Evolutionary conservation across 1,140 invertebrate genomes (phyloP), one percentile per base, ranked within the genome.

Genomic region (Anoplophora glabripennis): DNA sequence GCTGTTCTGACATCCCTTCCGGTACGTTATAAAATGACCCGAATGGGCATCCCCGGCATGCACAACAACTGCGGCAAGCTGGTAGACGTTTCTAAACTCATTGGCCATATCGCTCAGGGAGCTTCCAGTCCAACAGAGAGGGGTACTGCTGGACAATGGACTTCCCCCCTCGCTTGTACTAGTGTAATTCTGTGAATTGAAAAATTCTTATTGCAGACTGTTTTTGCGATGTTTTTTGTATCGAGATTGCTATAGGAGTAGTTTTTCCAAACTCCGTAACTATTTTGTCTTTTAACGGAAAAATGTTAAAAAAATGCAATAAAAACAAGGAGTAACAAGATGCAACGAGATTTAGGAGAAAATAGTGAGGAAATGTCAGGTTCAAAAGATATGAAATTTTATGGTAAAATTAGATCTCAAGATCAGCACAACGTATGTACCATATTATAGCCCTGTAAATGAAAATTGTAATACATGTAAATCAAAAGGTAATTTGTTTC

Each of bases 11-110:
- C 83, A 82, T 57, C 89, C 89, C 10, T 92, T 81, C 48, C 94
- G 80, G 72, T 94, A 96, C 35, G 93, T 94, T 44, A 95, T 87
- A 80, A 96, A 96, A 80, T 97, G 94, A 28, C 94, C 94, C 45
- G 87, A 87, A 72, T 88, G 84, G 9, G 88, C 88, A 64, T 89
- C 87, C 14, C 94, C 94, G 44, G 88, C 82, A 77, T 96, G 94
- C 40, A 93, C 92, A n/a, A 96, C 87, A 0, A 94, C 92, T 1
- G 92, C 86, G 64, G 84, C 81, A 40, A 97, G 79, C 65, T 83
- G 81, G 76, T 93, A 96, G 33, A 81, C 72, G 61, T 79, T 76
- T 52, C 77, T 64, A 53, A 71, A 75, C 52, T 76, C 74, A 44
- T 65, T 65, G 7, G 60, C 58, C 64, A 64, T 74, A 35, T 73